Evolutionary conservation across 2,888 invertebrate species (phyloP).

Genomic region (Platycheirus rosarum): DNA sequence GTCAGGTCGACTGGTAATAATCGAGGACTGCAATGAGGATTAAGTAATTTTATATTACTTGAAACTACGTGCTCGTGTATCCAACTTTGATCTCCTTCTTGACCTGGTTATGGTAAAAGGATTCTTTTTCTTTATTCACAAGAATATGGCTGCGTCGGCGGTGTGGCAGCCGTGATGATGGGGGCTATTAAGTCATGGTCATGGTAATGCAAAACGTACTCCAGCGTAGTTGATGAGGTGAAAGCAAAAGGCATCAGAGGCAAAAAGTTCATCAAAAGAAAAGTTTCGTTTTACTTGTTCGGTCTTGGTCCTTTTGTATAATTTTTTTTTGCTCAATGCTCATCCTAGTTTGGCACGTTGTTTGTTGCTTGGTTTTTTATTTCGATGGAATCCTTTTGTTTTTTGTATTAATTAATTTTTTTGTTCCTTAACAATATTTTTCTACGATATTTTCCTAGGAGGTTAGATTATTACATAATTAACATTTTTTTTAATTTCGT

Average conservation of each 20-base stretch:
- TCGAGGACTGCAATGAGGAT: slow-evolving; percentile 67
- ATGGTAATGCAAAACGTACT: slow-evolving; percentile 69
- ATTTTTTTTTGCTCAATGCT: slow-evolving; percentile 7
- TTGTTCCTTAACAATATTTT: neutral
- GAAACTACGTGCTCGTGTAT: slow-evolving; percentile 68
- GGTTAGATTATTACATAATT: slow-evolving; percentile 58
- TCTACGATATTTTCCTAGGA: slow-evolving; percentile 19
- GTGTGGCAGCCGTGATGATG: neutral
- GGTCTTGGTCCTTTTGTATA: slow-evolving; percentile 39
- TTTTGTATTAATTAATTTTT: slow-evolving; percentile 68
- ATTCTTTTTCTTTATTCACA: slow-evolving; percentile 36
- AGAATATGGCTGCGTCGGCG: slow-evolving; percentile 22
- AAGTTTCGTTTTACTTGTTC: slow-evolving; percentile 57
- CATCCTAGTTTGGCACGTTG: slow-evolving; percentile 23
- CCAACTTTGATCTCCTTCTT: slow-evolving; percentile 70
- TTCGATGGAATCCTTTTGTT: slow-evolving; percentile 44
- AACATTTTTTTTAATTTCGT: slow-evolving; percentile 35
- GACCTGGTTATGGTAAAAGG: slow-evolving; percentile 68
- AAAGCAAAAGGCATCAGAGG: slow-evolving; percentile 67
- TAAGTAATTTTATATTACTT: slow-evolving; percentile 73
- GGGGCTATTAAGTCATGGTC: slow-evolving; percentile 54
- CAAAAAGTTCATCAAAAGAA: slow-evolving; percentile 71
- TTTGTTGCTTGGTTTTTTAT: slow-evolving; percentile 47
- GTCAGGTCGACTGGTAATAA: slow-evolving; percentile 50
- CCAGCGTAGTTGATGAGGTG: slow-evolving; percentile 69